Conservation (phyloP, 2,888 invertebrate species). For the Isoperla grammatica region DNA sequence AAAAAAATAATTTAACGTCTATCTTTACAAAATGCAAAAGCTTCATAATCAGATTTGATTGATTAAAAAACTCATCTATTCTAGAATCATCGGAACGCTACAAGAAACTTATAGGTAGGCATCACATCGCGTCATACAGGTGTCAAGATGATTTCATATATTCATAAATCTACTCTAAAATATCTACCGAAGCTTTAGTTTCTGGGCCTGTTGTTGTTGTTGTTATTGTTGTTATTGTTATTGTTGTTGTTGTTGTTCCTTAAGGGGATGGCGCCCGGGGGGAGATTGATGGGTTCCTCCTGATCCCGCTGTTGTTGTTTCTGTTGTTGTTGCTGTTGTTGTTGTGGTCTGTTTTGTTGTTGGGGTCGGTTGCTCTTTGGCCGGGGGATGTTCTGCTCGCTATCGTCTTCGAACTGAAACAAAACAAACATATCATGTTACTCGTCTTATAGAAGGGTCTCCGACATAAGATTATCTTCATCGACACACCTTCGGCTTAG, state of each 20-base stretch:
- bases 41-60: too few relatives aligned
- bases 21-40: too few relatives aligned
- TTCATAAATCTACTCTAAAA: too few relatives aligned
- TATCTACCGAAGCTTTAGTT: conserved; percentile 17
- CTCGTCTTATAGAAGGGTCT: conserved; percentile 4
- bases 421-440: conserved; percentile 23
- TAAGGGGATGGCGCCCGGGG: conserved; percentile 24
- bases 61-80: too few relatives aligned
- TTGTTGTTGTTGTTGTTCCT: conserved; percentile 20
- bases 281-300: conserved; percentile 22
- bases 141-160: too few relatives aligned
- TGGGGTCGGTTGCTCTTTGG: conserved; percentile 23
- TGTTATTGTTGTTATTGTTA: conserved; percentile 12
- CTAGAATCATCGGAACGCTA: too few relatives aligned
- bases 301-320: conserved; percentile 23
- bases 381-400: conserved; percentile 31
- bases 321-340: conserved; percentile 28
- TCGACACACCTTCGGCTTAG: too few relatives aligned
- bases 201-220: conserved; percentile 22
- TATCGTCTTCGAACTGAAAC: conserved; percentile 30
- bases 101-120: too few relatives aligned
- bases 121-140: too few relatives aligned
- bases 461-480: too few relatives aligned
- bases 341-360: conserved; percentile 19
- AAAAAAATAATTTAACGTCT: too few relatives aligned